A percentile compares a stretch with the other conserved stretches of the same genome.
phyloP scores from a whole-genome alignment of 2,797 vertebrate species.

The Urosaurus nigricauda region DNA sequence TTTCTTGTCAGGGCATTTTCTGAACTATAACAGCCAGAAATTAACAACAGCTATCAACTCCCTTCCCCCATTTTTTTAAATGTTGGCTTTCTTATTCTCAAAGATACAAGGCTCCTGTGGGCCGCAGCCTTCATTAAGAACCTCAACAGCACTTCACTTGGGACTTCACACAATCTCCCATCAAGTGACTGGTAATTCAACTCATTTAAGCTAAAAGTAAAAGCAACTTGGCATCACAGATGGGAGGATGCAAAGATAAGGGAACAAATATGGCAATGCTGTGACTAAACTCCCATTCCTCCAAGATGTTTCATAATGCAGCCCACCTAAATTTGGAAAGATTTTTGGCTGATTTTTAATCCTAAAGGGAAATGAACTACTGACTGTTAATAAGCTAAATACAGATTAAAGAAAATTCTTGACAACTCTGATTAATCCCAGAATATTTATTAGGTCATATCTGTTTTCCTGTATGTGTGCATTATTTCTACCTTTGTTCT shows the following conservation, averaged over 20 bases:
- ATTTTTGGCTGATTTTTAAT: constrained; percentile 14
- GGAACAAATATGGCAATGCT: not conserved
- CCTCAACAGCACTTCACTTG: too few species aligned
- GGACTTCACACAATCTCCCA: not conserved
- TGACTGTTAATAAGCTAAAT: constrained; percentile 41
- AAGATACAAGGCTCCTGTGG: not conserved
- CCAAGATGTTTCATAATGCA: not conserved
- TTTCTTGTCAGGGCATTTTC: too few species aligned
- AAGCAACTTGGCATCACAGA: not conserved
- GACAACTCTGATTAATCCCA: not conserved
- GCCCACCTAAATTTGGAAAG: not conserved
- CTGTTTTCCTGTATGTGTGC: too few species aligned
- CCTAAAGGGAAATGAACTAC: constrained; percentile 25
- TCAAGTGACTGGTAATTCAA: not conserved
- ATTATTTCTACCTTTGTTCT: not conserved
- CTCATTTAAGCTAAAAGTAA: not conserved
- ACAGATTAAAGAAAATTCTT: constrained; percentile 10
- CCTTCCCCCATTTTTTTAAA: not conserved
- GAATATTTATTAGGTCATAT: not conserved
- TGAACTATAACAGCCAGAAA: not conserved
- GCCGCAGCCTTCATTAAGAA: not conserved
- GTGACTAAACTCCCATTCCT: too few species aligned
- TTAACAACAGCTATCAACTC: not conserved
- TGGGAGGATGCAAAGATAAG: not conserved
- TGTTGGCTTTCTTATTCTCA: not conserved